Conservation (phyloP, 2,888 invertebrate species). For the Pseudoips prasinana region DNA sequence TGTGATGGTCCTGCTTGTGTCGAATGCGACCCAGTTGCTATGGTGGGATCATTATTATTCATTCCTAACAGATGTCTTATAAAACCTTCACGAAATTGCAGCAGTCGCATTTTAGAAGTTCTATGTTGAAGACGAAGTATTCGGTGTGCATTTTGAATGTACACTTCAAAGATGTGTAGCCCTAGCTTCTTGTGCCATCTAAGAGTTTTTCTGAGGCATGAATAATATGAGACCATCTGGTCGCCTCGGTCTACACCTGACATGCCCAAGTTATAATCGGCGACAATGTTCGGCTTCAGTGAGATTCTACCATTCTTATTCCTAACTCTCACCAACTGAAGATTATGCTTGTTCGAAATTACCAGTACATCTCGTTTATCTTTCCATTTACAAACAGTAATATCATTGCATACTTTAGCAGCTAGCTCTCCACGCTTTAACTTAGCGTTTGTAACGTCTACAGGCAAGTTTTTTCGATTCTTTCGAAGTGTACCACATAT, state of each 20-base stretch:
- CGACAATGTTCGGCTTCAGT: slow-evolving; percentile 8
- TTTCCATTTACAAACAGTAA: slow-evolving; percentile 2
- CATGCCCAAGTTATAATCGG: slow-evolving; percentile 15
- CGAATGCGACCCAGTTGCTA: too few species aligned
- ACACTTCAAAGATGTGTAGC: slow-evolving; percentile 13
- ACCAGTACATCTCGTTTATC: slow-evolving; percentile 12
- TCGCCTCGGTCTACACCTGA: slow-evolving; percentile 11
- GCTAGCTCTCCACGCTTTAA: not conserved
- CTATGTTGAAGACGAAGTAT: slow-evolving; percentile 12
- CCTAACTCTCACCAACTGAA: slow-evolving; percentile 1
- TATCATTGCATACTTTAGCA: too few species aligned
- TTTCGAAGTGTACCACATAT: slow-evolving; percentile 7
- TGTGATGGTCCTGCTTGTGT: slow-evolving; percentile 1
- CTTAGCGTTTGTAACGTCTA: slow-evolving; percentile 6
- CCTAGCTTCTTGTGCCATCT: slow-evolving; percentile 16
- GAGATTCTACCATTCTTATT: slow-evolving; percentile 2
- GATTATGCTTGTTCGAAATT: slow-evolving; percentile 13
- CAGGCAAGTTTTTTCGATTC: slow-evolving; percentile 5
- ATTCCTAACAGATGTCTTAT: slow-evolving; percentile 7
- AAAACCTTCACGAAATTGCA: slow-evolving; percentile 16
- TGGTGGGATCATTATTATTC: slow-evolving; percentile 1
- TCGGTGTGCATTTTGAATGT: slow-evolving; percentile 10
- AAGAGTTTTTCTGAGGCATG: slow-evolving; percentile 12
- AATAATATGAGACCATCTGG: slow-evolving; percentile 12
- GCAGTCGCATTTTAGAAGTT: slow-evolving; percentile 12